Percentiles rank a stretch among this genome's conserved stretches.
Conservation (phyloP, 2,888 invertebrate genomes). For the Epinotia bilunana region DNA sequence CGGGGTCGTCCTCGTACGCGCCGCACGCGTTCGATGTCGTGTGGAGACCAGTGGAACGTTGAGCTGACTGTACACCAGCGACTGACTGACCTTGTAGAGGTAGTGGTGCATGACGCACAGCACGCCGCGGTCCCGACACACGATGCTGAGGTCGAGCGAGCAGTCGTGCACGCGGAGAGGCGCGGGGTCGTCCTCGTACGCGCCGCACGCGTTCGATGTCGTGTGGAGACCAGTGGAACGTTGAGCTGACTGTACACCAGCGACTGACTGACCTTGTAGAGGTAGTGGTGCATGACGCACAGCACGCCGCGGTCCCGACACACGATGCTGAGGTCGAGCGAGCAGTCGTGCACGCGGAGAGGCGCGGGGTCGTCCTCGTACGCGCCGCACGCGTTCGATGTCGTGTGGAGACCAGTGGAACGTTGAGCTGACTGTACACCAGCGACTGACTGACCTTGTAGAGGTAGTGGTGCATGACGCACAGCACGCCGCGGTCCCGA, state of each 20-base stretch:
- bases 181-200: constrained; percentile 92
- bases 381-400: constrained; percentile 84
- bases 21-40: constrained; percentile 83
- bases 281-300: constrained; percentile 90
- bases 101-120: constrained; percentile 91
- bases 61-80: constrained; percentile 85
- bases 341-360: constrained; percentile 91
- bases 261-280: constrained; percentile 86
- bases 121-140: constrained; percentile 89
- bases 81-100: constrained; percentile 87
- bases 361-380: constrained; percentile 94
- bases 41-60: constrained; percentile 91
- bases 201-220: constrained; percentile 83
- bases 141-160: constrained; percentile 90
- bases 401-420: constrained; percentile 88
- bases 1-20: constrained; percentile 91
- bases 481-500: constrained; percentile 88
- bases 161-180: constrained; percentile 93
- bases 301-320: constrained; percentile 90
- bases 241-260: constrained; percentile 89
- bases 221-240: constrained; percentile 89
- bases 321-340: constrained; percentile 91
- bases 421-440: constrained; percentile 92
- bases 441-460: constrained; percentile 85
- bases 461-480: constrained; percentile 91